Evolutionary conservation across 2,888 invertebrate genomes (phyloP), one percentile per base, ranked within the genome.

Genomic region (Nymphalis c-album): DNA sequence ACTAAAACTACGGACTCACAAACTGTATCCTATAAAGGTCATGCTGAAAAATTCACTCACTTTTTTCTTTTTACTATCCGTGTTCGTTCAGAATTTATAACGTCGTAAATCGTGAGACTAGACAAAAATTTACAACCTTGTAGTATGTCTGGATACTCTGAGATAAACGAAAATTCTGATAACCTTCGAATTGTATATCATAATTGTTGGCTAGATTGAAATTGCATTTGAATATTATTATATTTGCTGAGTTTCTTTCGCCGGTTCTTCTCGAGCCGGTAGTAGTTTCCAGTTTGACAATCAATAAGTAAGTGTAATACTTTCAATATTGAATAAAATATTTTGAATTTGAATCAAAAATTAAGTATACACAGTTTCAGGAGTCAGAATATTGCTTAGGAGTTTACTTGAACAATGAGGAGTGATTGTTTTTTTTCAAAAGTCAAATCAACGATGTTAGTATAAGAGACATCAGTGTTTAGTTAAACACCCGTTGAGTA

Each of bases 11-110:
- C 70, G 70, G 69, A 67, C 72, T 69, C 66, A 68, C 70, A 68
- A 68, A 63, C 72, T 67, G 65, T 68, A 72, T 72, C 70, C 71
- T 64, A 71, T 71, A 75, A 71, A 72, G 74, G 74, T 74, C 72
- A 73, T 71, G 70, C 73, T 73, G 76, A 87, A 88, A 88, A 86
- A 88, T 88, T 88, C 85, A 90, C 85, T 87, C 83, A 78, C 80
- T 80, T 78, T 31, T 76, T 78, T 78, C 79, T 80, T 84, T 88
- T 89, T 88, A 90, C 85, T 85, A 83, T 84, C 82, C 80, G 78
- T 80, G 80, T 86, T 85, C 88, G 83, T 87, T 83, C 84, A 79
- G 83, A 88, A 88, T 90, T 89, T 90, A 90, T 85, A 86, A 80
- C 83, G 78, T 80, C 77, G 84, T 90, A 87, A 87, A 89, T 88